Percentiles rank a stretch among this genome's conserved stretches.
phyloP scores from a whole-genome alignment of 1,140 invertebrate genomes.

The Pseudomyrmex gracilis region DNA sequence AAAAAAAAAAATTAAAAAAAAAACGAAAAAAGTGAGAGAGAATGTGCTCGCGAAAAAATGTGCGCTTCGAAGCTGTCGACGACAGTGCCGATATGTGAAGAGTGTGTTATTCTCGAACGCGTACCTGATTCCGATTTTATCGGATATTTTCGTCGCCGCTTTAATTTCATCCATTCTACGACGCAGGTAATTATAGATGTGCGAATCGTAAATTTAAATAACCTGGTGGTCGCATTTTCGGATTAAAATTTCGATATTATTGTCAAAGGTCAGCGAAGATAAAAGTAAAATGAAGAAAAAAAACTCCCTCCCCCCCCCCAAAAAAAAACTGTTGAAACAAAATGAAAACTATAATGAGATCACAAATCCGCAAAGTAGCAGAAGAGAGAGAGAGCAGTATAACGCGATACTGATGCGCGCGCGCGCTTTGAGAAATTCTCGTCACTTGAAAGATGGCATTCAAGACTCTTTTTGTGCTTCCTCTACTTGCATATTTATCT shows the following conservation, averaged over 20 bases:
- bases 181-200: slow-evolving; percentile 1
- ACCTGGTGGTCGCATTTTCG: too few relatives aligned
- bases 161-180: not conserved
- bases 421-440: not conserved
- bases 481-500: slow-evolving; percentile 1
- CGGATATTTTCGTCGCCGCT: not conserved
- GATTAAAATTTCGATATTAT: too few relatives aligned
- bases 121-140: slow-evolving; percentile 46
- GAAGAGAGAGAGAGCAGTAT: too few relatives aligned
- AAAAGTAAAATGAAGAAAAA: not conserved
- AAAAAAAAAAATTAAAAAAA: not conserved
- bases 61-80: slow-evolving; percentile 32
- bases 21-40: too few relatives aligned
- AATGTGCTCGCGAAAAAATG: slow-evolving; percentile 18
- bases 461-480: not conserved
- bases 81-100: slow-evolving; percentile 6
- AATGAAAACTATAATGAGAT: not conserved
- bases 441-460: not conserved
- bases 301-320: too few relatives aligned
- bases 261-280: not conserved
- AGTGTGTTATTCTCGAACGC: slow-evolving; percentile 21
- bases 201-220: not conserved
- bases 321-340: not conserved
- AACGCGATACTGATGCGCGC: not conserved
- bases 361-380: not conserved